Conservation (phyloP, 2,888 invertebrate species). For the Drosophila neutralis region DNA sequence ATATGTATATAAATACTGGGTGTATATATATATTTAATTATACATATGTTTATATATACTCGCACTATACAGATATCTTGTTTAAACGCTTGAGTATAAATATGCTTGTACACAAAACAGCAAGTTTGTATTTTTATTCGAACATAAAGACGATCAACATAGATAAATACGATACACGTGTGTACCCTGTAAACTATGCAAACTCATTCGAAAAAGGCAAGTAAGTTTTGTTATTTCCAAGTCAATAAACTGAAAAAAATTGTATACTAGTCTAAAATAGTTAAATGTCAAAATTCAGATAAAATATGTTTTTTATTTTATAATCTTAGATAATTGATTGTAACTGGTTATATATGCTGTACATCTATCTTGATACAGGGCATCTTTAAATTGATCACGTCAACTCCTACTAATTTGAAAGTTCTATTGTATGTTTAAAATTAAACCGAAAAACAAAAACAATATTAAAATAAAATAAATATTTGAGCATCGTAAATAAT, state of each 20-base stretch:
- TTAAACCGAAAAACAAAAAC: neutral
- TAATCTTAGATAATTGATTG: neutral
- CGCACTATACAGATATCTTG: neutral
- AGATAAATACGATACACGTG: neutral
- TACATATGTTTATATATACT: slow-evolving; percentile 3
- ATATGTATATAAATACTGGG: slow-evolving; percentile 12
- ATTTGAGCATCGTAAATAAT: neutral
- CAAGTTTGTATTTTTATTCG: neutral
- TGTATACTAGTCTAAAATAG: neutral
- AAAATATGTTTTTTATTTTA: neutral
- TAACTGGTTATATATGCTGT: neutral
- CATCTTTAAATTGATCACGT: neutral
- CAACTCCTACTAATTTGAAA: neutral
- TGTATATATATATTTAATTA: slow-evolving; percentile 36
- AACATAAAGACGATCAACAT: slow-evolving; percentile 2
- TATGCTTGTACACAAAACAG: slow-evolving; percentile 6
- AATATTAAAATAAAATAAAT: neutral
- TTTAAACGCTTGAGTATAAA: neutral
- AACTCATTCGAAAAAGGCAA: neutral
- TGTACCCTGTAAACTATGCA: slow-evolving; percentile 7
- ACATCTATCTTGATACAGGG: neutral
- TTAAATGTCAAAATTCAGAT: neutral
- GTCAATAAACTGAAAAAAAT: neutral
- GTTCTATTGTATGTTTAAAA: neutral
- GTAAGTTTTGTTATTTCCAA: neutral